Base-by-base conservation (phyloP, 1,140 invertebrate species). In the Araneus ventricosus region DNA sequence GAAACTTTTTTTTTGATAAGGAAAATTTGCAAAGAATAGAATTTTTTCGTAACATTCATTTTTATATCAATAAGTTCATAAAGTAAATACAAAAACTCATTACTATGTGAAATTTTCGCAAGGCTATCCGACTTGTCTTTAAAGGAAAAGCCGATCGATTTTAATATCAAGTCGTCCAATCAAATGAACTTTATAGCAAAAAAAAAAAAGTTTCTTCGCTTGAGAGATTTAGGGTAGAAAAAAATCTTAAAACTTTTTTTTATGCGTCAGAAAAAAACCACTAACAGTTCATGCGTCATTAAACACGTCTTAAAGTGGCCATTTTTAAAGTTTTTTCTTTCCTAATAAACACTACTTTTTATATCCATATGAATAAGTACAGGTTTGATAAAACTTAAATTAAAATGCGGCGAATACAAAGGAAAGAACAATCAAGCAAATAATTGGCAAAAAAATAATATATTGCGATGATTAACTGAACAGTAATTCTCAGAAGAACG, bases 301-400 rank as follows among this genome's bases (percentile, higher is more conserved):
- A 70, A 88, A 88, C 61, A 14, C 87, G 14, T 88, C 87, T 75
- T 75, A 75, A 75, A 75, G 70, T 37, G 70, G 20, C 70, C 30
- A 37, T 75, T 37, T 75, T 75, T 75, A 37, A 75, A 75, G 70
- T 17, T 75, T 75, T 75, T 75, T 75, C 30, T 17, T 20, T 30
- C 20, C 70, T 37, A 75, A 75, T 75, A 75, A 75, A 37, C 70
- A 75, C 70, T 20, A 75, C 34, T 75, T 75, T 75, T 75, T 75
- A 4, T 75, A 17, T 75, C 17, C 27, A 22, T 37, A 14, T 27
- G 30, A 75, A 75, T 75, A 75, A 70, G 27, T 20, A 34, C 14
- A 75, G 4, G 27, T 63, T 63, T 63, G 59, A 63, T 63, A 22
- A 63, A 52, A 24, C 17, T 17, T 20, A 75, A 75, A 75, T 75